Conservation (phyloP, 2,888 invertebrate genomes). For the Hipparchia semele region DNA sequence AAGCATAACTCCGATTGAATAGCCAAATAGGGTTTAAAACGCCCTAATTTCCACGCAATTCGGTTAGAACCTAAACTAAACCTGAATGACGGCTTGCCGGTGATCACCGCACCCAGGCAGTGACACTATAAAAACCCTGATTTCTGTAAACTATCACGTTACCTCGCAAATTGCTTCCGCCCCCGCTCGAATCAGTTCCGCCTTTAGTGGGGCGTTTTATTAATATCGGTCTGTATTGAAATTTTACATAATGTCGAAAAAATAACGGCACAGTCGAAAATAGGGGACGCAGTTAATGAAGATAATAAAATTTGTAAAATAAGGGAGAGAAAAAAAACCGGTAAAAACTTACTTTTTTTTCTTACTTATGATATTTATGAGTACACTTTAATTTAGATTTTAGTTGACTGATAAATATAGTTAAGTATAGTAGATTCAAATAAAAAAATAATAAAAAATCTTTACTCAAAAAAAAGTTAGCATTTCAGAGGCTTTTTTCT, state of each 20-base stretch:
- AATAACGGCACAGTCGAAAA: background rate
- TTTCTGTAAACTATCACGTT: slow-evolving; percentile 72
- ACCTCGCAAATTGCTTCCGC: slow-evolving; percentile 65
- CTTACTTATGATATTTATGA: too few relatives aligned
- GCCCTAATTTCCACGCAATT: slow-evolving; percentile 44
- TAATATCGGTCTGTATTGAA: slow-evolving; percentile 38
- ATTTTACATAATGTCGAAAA: slow-evolving; percentile 13
- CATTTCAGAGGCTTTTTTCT: too few relatives aligned
- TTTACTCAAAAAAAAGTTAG: too few relatives aligned
- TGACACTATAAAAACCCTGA: slow-evolving; percentile 49
- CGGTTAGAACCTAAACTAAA: slow-evolving; percentile 42
- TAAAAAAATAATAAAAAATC: too few relatives aligned
- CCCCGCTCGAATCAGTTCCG: slow-evolving; percentile 60
- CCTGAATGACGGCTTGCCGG: slow-evolving; percentile 37
- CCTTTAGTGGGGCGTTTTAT: slow-evolving; percentile 50
- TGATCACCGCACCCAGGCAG: slow-evolving; percentile 53
- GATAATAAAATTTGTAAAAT: background rate
- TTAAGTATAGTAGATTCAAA: too few relatives aligned
- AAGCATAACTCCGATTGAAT: too few relatives aligned
- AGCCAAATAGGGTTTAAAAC: background rate
- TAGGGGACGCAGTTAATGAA: background rate
- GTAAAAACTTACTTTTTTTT: too few relatives aligned
- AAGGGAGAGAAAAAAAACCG: too few relatives aligned
- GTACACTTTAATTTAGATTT: too few relatives aligned
- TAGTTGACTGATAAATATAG: too few relatives aligned